Base-by-base conservation (phyloP, 2,888 invertebrate species). In the Cataglyphis albicans region DNA sequence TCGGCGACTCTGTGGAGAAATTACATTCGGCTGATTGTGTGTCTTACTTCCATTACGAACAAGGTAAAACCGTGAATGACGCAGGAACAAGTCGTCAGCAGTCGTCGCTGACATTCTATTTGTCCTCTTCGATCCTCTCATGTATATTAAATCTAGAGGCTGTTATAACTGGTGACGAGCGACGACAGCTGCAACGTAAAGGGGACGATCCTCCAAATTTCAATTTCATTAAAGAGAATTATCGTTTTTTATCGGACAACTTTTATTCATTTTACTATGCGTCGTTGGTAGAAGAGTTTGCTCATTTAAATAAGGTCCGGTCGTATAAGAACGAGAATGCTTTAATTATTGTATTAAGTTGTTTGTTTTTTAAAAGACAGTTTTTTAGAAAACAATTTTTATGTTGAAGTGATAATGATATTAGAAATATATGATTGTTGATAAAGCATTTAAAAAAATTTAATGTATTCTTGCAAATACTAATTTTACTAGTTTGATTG, bases 21-120 rank as follows among this genome's bases (percentile, higher is more conserved):
- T 80, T 80, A 80, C 78, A 5, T 70, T 80, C 35, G 35, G 15
- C 44, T 32, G 78, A 78, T 70, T 72, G 32, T 32, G 32, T 32
- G 59, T 80, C 78, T 78, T 78, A 57, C 72, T 78, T 59, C 72
- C 57, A 32, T 18, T 32, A 41, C 41, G 21, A 57, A 41, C 32
- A 32, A 29, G 44, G 32, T 57, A 44, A 59, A 44, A 21, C 44
- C 48, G 59, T 70, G 70, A 78, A 70, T 59, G 78, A 70, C 59
- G 44, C 35, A 44, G 4, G 59, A 61, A 59, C 48, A 21, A 80
- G 18, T 80, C 41, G 78, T 80, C 59, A 72, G 78, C 44, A 59
- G 7, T 59, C 78, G 4, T 59, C 78, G 18, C 59, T 59, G 72
- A 78, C 78, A 12, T 59, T 59, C 44, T 80, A 44, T 80, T 80